These are phyloP conservation scores for Habrosyne pyritoides DNA, from an alignment of 2,888 invertebrate species.

Conservation along the genomic window DNA sequence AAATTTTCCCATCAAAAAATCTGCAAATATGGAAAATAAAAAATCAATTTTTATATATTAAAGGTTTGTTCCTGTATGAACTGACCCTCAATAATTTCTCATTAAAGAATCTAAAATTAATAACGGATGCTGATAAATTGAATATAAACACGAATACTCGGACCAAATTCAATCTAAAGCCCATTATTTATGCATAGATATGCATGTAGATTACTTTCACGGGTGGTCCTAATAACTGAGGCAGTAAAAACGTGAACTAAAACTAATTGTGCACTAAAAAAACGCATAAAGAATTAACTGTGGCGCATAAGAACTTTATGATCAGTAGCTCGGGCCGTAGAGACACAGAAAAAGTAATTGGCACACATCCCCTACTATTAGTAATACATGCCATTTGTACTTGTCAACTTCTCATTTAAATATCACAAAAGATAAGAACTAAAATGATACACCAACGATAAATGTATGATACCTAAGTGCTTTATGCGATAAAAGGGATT, in stretches of 20 bases:
- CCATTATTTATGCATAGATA: conserved; percentile 3
- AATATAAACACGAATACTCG: not conserved
- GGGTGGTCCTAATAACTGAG: conserved; percentile 35
- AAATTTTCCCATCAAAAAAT: too few species aligned
- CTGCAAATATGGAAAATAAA: too few species aligned
- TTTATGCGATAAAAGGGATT: too few species aligned
- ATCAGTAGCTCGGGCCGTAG: conserved; percentile 17
- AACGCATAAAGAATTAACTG: conserved; percentile 31
- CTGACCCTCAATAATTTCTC: not conserved
- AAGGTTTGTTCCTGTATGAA: not conserved
- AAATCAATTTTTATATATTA: too few species aligned
- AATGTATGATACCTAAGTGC: not conserved
- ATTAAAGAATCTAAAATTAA: not conserved
- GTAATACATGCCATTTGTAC: too few species aligned
- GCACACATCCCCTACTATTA: conserved; percentile 24
- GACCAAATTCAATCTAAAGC: conserved; percentile 6
- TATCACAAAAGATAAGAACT: too few species aligned
- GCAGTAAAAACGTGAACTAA: conserved; percentile 25
- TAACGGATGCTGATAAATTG: not conserved
- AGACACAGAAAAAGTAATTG: conserved; percentile 32
- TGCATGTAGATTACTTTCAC: conserved; percentile 10
- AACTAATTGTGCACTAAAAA: conserved; percentile 39
- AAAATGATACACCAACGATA: too few species aligned
- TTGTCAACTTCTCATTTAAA: conserved; percentile 10
- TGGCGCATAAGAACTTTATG: conserved; percentile 25